Evolutionary conservation across 2,113 vertebrate genomes (phyloP).

Genomic region (Brachyistius frenatus): DNA sequence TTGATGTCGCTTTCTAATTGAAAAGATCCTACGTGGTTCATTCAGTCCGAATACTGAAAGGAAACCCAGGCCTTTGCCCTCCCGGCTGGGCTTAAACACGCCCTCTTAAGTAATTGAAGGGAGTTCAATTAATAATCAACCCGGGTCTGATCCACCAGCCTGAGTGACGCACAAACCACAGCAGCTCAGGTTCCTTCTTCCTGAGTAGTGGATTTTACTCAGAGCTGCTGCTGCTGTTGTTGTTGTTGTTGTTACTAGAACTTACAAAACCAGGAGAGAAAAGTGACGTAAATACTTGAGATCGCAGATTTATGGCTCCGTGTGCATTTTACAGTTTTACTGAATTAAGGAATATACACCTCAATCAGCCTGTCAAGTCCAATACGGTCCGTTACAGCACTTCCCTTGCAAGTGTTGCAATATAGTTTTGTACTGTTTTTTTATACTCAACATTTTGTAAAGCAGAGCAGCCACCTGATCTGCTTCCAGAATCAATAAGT

Average conservation of each 20-base stretch:
- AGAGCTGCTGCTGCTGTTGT: not conserved
- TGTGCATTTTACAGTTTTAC: not conserved
- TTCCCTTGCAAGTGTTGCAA: not conserved
- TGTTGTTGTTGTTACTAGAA: not conserved
- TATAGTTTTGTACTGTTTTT: not conserved
- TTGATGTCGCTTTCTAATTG: not conserved
- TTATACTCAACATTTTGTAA: not conserved
- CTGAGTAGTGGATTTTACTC: not conserved
- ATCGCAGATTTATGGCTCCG: conserved; percentile 15
- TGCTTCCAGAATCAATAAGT: no score
- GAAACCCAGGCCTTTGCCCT: conserved; percentile 38
- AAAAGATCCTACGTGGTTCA: conserved; percentile 8
- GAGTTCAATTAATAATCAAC: conserved; percentile 74
- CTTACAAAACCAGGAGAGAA: not conserved
- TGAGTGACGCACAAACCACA: not conserved
- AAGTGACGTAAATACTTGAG: not conserved
- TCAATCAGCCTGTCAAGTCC: no score
- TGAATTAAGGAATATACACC: no score
- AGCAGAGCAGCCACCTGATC: not conserved
- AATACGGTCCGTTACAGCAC: not conserved
- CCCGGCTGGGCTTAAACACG: conserved; percentile 6
- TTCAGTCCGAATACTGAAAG: conserved; percentile 4
- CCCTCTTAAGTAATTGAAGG: conserved; percentile 57
- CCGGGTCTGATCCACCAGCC: conserved; percentile 31
- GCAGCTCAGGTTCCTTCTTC: conserved; percentile 46